A percentile compares a stretch with the other conserved stretches of the same genome.
These are phyloP conservation scores for Fragum fragum DNA, from an alignment of 2,888 invertebrate genomes.

Conservation along the genomic window DNA sequence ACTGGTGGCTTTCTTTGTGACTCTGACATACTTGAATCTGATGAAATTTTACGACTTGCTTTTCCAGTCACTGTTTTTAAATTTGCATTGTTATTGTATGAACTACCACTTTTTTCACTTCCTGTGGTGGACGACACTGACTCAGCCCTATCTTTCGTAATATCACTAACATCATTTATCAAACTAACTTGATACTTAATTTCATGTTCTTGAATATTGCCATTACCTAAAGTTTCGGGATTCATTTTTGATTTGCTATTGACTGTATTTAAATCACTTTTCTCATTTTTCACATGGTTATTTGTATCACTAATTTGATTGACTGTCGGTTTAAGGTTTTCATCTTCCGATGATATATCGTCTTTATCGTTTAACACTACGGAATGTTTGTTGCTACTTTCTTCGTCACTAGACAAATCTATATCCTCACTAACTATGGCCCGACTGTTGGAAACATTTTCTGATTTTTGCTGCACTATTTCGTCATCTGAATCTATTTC, in stretches of 20 bases:
- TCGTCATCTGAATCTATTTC: conserved; percentile 92
- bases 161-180: conserved; percentile 18
- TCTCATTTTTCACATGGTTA: conserved; percentile 52
- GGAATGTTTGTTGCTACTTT: conserved; percentile 38
- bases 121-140: conserved; percentile 41
- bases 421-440: conserved; percentile 54
- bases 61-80: background rate
- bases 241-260: conserved; percentile 34
- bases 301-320: conserved; percentile 18
- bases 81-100: conserved; percentile 15
- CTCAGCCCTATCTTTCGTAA: conserved; percentile 28
- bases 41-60: conserved; percentile 44
- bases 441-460: conserved; percentile 29
- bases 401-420: conserved; percentile 78
- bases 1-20: conserved; percentile 31
- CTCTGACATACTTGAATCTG: conserved; percentile 56
- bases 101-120: conserved; percentile 40
- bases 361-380: conserved; percentile 54
- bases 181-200: conserved; percentile 8
- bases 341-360: conserved; percentile 65
- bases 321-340: conserved; percentile 14
- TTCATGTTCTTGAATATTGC: conserved; percentile 40
- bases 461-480: conserved; percentile 34
- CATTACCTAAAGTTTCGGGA: conserved; percentile 38
- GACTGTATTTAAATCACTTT: background rate